Percentiles rank a stretch among this genome's conserved stretches.
phyloP scores from a whole-genome alignment of 2,113 vertebrate genomes.

The Deroptyus accipitrinus region DNA sequence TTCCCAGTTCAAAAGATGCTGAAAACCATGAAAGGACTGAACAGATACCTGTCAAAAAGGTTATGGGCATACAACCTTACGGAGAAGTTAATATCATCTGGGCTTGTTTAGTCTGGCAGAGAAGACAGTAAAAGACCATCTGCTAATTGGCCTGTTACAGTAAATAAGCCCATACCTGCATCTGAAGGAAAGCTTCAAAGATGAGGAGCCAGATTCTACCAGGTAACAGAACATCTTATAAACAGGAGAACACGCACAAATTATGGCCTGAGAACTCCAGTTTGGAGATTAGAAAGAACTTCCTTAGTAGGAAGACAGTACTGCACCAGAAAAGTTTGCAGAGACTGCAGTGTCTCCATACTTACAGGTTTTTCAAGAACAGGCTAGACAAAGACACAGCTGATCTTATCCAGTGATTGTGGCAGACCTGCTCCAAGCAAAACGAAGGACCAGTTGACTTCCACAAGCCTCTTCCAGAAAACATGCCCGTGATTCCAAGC shows the following conservation, averaged over 20 bases:
- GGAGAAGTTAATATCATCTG: background rate
- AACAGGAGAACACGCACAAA: background rate
- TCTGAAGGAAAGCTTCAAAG: background rate
- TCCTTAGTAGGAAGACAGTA: background rate
- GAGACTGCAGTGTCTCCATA: background rate
- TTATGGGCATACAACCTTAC: accelerated
- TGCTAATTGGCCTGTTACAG: background rate
- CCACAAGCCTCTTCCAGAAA: background rate
- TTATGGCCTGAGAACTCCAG: background rate
- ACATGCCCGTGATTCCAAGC: background rate
- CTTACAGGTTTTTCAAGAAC: background rate
- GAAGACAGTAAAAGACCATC: background rate
- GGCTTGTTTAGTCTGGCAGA: background rate
- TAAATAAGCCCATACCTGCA: background rate
- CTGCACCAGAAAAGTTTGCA: background rate
- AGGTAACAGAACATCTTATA: background rate
- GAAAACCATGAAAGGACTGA: background rate
- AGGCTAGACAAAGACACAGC: background rate
- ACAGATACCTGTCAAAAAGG: background rate
- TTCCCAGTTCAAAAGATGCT: background rate
- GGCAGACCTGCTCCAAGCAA: background rate
- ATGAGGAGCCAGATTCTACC: background rate
- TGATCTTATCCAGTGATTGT: background rate
- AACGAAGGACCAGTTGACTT: background rate
- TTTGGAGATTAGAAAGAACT: background rate